These are phyloP conservation scores for Ophonus ardosiacus DNA, from an alignment of 2,888 invertebrate species.

Conservation along the genomic window DNA sequence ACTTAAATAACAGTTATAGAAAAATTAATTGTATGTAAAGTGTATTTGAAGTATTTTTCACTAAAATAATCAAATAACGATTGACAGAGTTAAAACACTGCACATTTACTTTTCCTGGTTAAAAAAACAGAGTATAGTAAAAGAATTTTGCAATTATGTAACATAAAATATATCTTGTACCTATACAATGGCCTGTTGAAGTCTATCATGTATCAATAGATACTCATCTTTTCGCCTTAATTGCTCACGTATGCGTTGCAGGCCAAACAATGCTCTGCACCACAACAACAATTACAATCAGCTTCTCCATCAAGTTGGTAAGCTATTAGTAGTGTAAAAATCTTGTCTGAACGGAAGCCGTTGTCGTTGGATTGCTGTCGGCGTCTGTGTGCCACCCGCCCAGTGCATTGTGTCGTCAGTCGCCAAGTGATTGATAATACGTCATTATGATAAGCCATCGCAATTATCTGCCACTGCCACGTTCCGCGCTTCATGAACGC, in stretches of 20 bases:
- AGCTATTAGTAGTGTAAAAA: neutral
- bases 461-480: slow-evolving; percentile 57
- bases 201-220: neutral
- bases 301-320: neutral
- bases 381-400: slow-evolving; percentile 7
- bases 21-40: no score
- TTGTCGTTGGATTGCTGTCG: neutral
- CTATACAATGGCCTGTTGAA: neutral
- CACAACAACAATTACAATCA: neutral
- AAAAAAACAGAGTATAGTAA: no score
- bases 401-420: slow-evolving; percentile 56
- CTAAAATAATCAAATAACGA: no score
- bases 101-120: no score
- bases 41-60: no score
- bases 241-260: neutral
- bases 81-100: no score
- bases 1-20: no score
- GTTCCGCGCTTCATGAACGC: slow-evolving; percentile 28
- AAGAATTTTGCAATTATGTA: no score
- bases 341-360: neutral
- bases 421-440: slow-evolving; percentile 54
- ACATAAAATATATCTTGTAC: no score
- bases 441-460: slow-evolving; percentile 61
- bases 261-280: neutral
- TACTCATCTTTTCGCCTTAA: neutral